phyloP scores from a whole-genome alignment of 2,888 invertebrate species.

The Lasioglossum marginatum region DNA sequence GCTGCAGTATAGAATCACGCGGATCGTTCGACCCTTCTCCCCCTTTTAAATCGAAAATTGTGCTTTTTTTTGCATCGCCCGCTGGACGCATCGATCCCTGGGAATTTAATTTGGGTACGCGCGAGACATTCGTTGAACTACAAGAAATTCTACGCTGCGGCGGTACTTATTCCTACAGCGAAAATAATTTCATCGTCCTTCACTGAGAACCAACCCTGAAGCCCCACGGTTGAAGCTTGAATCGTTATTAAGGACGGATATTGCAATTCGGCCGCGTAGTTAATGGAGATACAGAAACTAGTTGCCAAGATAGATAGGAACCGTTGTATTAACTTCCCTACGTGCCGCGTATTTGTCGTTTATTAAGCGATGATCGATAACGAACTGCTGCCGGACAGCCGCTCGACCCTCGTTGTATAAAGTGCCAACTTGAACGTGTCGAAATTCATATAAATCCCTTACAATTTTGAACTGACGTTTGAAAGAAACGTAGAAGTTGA shows the following conservation, averaged over 20 bases:
- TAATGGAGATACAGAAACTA: constrained; percentile 63
- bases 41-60: constrained; percentile 37
- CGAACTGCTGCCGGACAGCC: background rate
- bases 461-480: background rate
- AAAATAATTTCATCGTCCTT: constrained; percentile 27
- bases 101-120: constrained; percentile 48
- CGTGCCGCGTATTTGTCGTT: constrained; percentile 63
- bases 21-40: background rate
- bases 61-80: background rate
- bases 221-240: constrained; percentile 1
- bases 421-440: background rate
- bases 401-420: background rate
- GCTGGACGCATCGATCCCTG: constrained; percentile 27
- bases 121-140: constrained; percentile 43
- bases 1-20: constrained; percentile 39
- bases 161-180: background rate
- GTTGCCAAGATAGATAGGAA: constrained; percentile 61
- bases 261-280: constrained; percentile 46
- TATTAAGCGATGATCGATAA: constrained; percentile 58
- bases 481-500: no score
- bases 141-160: constrained; percentile 16
- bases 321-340: constrained; percentile 60
- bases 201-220: background rate
- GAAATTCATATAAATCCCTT: background rate
- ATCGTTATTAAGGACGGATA: constrained; percentile 54